Percentiles rank a stretch among this genome's conserved stretches.
Evolutionary conservation across 2,113 vertebrate genomes (phyloP).

Genomic region (Oreamnos americanus): DNA sequence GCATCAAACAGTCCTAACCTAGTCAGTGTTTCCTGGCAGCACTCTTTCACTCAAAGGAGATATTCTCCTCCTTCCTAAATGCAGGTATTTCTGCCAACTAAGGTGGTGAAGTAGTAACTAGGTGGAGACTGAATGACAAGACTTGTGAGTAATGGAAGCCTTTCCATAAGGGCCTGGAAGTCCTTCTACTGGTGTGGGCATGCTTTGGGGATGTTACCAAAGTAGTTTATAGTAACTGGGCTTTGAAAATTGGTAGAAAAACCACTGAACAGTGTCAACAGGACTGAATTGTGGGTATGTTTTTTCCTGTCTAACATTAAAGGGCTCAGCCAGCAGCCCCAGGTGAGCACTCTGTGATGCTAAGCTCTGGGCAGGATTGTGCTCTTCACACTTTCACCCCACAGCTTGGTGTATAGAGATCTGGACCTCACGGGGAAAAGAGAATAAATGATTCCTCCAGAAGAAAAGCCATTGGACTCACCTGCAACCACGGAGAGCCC

Average conservation of each 20-base stretch:
- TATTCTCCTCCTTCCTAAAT: background rate
- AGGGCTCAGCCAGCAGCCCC: too few species aligned
- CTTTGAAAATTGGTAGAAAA: background rate
- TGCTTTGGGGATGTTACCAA: background rate
- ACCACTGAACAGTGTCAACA: too few species aligned
- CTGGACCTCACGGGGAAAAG: background rate
- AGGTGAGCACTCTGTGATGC: background rate
- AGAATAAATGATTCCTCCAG: background rate
- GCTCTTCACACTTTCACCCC: background rate
- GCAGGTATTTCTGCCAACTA: background rate
- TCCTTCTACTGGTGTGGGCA: background rate
- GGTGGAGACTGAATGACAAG: background rate
- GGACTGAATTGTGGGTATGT: accelerated
- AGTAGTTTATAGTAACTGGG: background rate
- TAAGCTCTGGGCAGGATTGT: background rate
- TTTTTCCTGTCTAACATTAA: background rate
- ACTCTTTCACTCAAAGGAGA: background rate
- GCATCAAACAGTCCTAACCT: background rate
- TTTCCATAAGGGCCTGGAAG: background rate
- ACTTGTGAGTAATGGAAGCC: background rate
- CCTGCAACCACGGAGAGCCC: conserved; percentile 13
- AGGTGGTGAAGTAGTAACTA: background rate
- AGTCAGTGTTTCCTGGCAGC: background rate
- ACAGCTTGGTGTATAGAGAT: background rate
- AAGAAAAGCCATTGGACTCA: background rate